Percentiles rank a stretch among this genome's conserved stretches.
phyloP scores from a whole-genome alignment of 2,113 vertebrate species.

The Grallaria varia region DNA sequence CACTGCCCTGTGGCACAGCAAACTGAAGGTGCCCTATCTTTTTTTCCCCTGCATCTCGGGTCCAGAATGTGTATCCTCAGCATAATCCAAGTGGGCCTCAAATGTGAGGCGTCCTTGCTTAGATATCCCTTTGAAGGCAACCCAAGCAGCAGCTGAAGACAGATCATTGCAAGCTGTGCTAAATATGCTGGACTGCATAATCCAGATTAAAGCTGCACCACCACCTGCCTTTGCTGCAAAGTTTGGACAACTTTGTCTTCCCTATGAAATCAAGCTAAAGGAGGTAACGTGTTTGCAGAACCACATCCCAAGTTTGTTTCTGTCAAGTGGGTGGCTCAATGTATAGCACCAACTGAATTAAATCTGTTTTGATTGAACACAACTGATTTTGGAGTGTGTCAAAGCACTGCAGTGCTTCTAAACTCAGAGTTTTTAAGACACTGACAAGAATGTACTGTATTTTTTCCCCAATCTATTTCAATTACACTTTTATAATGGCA shows the following conservation, averaged over 20 bases:
- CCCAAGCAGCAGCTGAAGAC: background rate
- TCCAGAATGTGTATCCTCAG: background rate
- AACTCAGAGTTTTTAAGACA: background rate
- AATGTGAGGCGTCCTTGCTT: background rate
- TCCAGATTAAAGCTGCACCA: background rate
- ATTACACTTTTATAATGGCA: constrained; percentile 41
- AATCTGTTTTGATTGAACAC: background rate
- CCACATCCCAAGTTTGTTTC: background rate
- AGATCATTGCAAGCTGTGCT: background rate
- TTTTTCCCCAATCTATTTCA: constrained; percentile 53
- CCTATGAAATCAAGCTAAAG: background rate
- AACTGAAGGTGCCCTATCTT: background rate
- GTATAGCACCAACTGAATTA: background rate
- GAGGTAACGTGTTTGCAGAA: background rate
- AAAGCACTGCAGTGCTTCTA: background rate
- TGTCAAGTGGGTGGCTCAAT: background rate
- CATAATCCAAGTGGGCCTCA: background rate
- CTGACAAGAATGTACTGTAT: background rate
- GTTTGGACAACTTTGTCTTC: background rate
- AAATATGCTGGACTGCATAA: background rate
- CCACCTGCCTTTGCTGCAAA: background rate
- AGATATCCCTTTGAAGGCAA: background rate
- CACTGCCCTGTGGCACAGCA: no score
- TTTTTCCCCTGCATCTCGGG: background rate
- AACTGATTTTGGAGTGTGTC: background rate